Evolutionary conservation across 92 coral and sea anemone genomes (phyloP).

Genomic region (Heteractis magnifica): DNA sequence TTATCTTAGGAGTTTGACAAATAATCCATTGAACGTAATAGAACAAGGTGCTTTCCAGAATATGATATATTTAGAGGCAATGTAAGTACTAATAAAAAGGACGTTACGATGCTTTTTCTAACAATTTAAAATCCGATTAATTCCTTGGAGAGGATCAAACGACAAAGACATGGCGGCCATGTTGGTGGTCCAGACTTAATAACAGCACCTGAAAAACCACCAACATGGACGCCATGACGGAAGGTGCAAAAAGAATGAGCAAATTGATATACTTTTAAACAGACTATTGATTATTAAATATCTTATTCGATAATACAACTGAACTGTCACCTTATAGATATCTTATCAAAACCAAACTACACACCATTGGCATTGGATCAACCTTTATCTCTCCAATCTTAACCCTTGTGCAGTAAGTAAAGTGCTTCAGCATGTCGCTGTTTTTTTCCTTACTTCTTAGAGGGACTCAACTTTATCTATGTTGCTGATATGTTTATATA

Average conservation of each 20-base stretch:
- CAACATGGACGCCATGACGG: too few relatives aligned
- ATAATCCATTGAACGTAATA: background rate
- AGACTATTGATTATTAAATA: too few relatives aligned
- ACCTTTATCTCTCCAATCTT: background rate
- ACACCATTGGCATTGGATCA: constrained; percentile 4
- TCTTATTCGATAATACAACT: background rate
- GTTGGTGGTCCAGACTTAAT: too few relatives aligned
- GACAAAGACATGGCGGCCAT: too few relatives aligned
- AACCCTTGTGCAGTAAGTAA: background rate
- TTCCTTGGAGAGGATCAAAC: too few relatives aligned
- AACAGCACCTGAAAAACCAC: too few relatives aligned
- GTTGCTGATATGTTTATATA: too few relatives aligned
- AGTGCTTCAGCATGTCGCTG: background rate
- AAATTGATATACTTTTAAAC: background rate
- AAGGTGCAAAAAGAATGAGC: background rate
- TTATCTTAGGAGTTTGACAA: background rate
- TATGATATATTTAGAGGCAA: background rate
- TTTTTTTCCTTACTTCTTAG: too few relatives aligned
- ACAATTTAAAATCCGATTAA: too few relatives aligned
- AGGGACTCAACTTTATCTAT: too few relatives aligned
- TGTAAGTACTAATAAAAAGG: background rate
- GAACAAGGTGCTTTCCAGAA: background rate
- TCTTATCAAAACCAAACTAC: background rate
- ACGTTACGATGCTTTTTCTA: too few relatives aligned
- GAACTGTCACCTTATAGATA: background rate